Base-by-base conservation (phyloP, 2,113 vertebrate species). In the Pyxicephalus adspersus region DNA sequence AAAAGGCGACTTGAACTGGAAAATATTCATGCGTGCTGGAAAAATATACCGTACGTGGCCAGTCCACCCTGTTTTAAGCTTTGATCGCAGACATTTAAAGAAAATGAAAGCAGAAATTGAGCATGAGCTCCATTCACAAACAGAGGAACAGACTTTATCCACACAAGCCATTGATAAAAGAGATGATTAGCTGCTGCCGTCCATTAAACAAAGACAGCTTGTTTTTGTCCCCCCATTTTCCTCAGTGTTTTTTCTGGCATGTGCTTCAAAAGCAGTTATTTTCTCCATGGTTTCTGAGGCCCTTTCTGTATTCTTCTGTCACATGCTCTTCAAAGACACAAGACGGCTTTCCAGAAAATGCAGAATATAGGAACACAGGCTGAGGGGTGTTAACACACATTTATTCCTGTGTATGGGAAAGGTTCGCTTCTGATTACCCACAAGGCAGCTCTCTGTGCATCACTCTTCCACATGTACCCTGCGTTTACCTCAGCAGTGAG, bases 131-230 rank as follows among this genome's bases (percentile, higher is more conserved):
- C 17, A 20, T 13, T n/a, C 16, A 38, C 20, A 64, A 63, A 26
- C 11, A 51, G 31, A 67, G 15, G 50, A 15, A 60, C 45, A 63
- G 26, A 19, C 67, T 25, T 5, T 58, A 72, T 80, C 29, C 7
- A 17, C 51, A 5, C 28, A 20, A 50, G 55, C 70, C 66, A 64
- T 72, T 64, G 67, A 71, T 80, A 64, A 72, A 72, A 23, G 45
- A 19, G 25, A 71, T 52, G 78, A 72, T 55, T 63, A 29, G 67
- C 58, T 2, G 34, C 64, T 23, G 66, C 66, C 1, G 57, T 52
- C 23, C 25, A 54, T 72, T n/a, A 64, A 72, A 80, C 78, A 80
- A 80, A 80, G 67, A 55, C 67, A 64, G 78, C 67, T 80, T 80
- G 78, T 80, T 80, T 63, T 61, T 71, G 7, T 23, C 26, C 3